Evolutionary conservation across 1,140 invertebrate species (phyloP).

Genomic region (Drosophila grimshawi): DNA sequence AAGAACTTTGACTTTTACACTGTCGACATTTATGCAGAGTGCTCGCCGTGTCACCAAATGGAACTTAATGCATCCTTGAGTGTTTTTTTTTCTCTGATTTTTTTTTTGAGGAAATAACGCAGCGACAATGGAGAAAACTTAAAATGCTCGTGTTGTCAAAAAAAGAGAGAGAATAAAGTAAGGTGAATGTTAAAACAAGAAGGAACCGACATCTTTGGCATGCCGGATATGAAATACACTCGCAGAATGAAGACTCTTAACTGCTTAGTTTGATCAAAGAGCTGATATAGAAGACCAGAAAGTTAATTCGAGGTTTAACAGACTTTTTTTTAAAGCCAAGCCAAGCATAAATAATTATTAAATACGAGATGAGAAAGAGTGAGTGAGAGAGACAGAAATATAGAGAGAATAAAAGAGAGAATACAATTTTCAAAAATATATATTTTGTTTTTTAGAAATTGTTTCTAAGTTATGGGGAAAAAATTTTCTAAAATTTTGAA

Average conservation of each 20-base stretch:
- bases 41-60: constrained; percentile 37
- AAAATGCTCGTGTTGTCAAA: constrained; percentile 13
- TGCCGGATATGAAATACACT: neutral
- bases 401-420: no score
- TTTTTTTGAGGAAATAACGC: constrained; percentile 20
- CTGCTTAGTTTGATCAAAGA: neutral
- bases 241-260: neutral
- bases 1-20: constrained; percentile 37
- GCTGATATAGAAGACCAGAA: no score
- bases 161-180: neutral
- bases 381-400: no score
- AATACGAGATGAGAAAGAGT: no score
- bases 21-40: constrained; percentile 35
- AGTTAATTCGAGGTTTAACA: no score
- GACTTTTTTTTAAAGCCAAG: no score
- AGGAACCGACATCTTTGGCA: neutral
- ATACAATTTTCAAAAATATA: no score
- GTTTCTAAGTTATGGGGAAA: no score
- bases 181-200: neutral
- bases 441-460: no score
- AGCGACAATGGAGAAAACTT: constrained; percentile 6
- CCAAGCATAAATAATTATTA: no score
- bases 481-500: no score
- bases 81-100: constrained; percentile 28
- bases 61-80: constrained; percentile 40